Conservation (phyloP, 2,888 invertebrate genomes). For the Cecidostiba fungosa region DNA sequence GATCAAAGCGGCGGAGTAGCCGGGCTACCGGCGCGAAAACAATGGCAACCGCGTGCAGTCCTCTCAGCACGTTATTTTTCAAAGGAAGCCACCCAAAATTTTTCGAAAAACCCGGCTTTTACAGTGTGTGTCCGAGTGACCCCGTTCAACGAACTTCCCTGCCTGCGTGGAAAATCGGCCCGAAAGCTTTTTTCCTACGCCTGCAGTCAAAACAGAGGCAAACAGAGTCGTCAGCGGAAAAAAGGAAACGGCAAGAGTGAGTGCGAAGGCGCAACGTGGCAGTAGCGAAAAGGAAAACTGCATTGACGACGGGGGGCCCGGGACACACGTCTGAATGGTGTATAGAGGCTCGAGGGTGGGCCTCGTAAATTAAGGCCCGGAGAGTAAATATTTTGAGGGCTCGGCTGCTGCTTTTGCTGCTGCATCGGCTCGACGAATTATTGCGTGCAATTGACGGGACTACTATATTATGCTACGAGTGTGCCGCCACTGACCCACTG, state of each 20-base stretch:
- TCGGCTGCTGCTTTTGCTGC: neutral
- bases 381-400: slow-evolving; percentile 57
- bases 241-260: neutral
- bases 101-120: slow-evolving; percentile 24
- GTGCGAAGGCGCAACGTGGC: too few relatives aligned
- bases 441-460: slow-evolving; percentile 52
- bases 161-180: neutral
- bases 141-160: neutral
- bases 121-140: slow-evolving; percentile 41
- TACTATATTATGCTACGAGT: neutral
- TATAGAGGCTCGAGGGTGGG: neutral
- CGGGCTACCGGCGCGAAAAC: neutral
- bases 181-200: neutral
- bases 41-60: neutral
- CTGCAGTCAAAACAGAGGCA: neutral
- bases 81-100: slow-evolving; percentile 10
- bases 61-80: neutral
- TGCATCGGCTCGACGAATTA: slow-evolving; percentile 45
- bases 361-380: slow-evolving; percentile 42
- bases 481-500: slow-evolving; percentile 56
- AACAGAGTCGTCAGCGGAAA: slow-evolving; percentile 23
- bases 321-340: neutral
- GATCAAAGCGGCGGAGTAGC: neutral
- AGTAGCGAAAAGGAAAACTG: neutral
- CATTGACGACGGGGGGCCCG: neutral